Conservation (phyloP, 2,888 invertebrate species). For the Microctonus brassicae region DNA sequence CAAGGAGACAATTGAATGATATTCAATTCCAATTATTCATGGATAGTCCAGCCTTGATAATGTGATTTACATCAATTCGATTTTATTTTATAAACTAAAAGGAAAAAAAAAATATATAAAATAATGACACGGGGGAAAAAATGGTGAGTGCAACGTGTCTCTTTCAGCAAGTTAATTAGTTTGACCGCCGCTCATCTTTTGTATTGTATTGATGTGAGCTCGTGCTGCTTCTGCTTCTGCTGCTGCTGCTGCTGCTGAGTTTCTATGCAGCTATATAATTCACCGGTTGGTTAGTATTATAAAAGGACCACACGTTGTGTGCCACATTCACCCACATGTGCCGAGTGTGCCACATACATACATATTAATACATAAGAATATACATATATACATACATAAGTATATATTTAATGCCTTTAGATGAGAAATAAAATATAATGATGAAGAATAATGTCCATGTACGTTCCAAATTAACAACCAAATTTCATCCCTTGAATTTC, state of each 20-base stretch:
- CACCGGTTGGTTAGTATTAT: slow-evolving; percentile 23
- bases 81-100: not conserved
- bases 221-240: slow-evolving; percentile 1
- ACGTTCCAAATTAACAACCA: not conserved
- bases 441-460: not conserved
- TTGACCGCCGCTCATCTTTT: slow-evolving; percentile 28
- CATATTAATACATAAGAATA: too few species aligned
- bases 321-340: slow-evolving; percentile 9
- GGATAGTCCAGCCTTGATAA: too few species aligned
- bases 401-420: not conserved
- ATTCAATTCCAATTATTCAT: too few species aligned
- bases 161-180: slow-evolving; percentile 56
- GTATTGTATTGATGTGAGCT: slow-evolving; percentile 3
- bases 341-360: not conserved
- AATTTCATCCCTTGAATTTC: not conserved
- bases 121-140: slow-evolving; percentile 55
- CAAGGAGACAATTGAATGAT: too few species aligned
- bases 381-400: not conserved
- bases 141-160: slow-evolving; percentile 49
- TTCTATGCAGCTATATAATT: slow-evolving; percentile 6
- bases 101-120: slow-evolving; percentile 33
- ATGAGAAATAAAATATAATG: slow-evolving; percentile 2
- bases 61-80: too few species aligned
- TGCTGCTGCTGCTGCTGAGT: not conserved
- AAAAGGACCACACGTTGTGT: slow-evolving; percentile 29